Percentiles rank a stretch among this genome's conserved stretches.
These are phyloP conservation scores for Calyptomena viridis DNA, from an alignment of 2,113 vertebrate species.

Conservation along the genomic window DNA sequence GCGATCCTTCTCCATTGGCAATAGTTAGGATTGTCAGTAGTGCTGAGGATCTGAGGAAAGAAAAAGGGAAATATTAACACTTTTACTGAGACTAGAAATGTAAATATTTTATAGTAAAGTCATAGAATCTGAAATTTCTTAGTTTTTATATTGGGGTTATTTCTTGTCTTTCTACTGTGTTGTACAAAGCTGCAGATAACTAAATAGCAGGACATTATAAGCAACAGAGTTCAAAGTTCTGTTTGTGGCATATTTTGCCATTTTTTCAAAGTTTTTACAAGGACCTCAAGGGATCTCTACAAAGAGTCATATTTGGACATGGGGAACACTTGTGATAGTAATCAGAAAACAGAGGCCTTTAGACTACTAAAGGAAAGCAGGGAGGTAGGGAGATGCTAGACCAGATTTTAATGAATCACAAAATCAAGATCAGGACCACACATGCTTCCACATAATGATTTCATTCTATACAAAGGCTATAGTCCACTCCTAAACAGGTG, in stretches of 20 bases:
- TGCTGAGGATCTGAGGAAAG: not conserved
- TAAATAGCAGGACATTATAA: not conserved
- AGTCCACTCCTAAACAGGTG: not conserved
- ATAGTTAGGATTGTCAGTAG: not conserved
- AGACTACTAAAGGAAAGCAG: not conserved
- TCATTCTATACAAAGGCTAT: not conserved
- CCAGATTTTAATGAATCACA: not conserved
- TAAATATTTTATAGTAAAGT: not conserved
- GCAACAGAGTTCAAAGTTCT: not conserved
- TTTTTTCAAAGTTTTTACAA: not conserved
- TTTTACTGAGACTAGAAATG: not conserved
- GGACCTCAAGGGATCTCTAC: not conserved
- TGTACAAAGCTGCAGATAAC: not conserved
- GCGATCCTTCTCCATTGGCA: not conserved
- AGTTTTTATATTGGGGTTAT: not conserved
- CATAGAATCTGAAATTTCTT: not conserved
- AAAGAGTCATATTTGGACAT: not conserved
- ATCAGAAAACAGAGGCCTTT: not conserved
- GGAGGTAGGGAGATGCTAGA: not conserved
- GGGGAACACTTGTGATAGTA: not conserved
- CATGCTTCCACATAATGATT: not conserved
- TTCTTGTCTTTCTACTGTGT: not conserved
- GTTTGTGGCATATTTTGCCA: not conserved
- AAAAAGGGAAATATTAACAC: not conserved
- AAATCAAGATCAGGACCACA: not conserved